phyloP scores from a whole-genome alignment of 2,888 invertebrate genomes.

The Stenodera caucasica region DNA sequence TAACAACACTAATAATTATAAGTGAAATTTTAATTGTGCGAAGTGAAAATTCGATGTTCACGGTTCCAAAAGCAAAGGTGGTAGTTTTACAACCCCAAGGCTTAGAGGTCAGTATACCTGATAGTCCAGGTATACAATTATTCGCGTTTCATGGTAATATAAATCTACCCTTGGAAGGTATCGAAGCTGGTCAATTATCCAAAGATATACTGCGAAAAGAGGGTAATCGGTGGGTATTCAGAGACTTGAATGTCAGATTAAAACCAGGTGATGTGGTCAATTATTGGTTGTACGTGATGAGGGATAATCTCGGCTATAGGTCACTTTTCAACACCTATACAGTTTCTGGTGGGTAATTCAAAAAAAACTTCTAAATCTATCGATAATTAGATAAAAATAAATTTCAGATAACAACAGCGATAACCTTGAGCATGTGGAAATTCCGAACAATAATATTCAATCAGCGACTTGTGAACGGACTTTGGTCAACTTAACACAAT shows the following conservation, averaged over 20 bases:
- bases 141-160: constrained; percentile 57
- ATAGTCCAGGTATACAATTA: constrained; percentile 49
- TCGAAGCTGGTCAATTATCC: constrained; percentile 47
- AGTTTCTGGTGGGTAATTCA: constrained; percentile 38
- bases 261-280: constrained; percentile 48
- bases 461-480: constrained; percentile 21
- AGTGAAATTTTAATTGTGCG: not conserved
- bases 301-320: constrained; percentile 45
- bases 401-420: not conserved
- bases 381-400: too few species aligned
- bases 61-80: constrained; percentile 50
- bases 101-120: constrained; percentile 54
- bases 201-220: constrained; percentile 38
- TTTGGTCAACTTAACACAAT: constrained; percentile 32
- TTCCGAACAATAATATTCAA: not conserved
- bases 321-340: constrained; percentile 39
- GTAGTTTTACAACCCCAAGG: constrained; percentile 49
- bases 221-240: constrained; percentile 37
- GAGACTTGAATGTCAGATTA: constrained; percentile 39
- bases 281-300: constrained; percentile 52
- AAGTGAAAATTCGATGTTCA: not conserved
- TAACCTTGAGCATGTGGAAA: not conserved
- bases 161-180: constrained; percentile 46
- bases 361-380: too few species aligned
- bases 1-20: not conserved